Percentiles rank a stretch among this genome's conserved stretches.
phyloP scores from a whole-genome alignment of 2,888 invertebrate species.

The Melipona bicolor region DNA sequence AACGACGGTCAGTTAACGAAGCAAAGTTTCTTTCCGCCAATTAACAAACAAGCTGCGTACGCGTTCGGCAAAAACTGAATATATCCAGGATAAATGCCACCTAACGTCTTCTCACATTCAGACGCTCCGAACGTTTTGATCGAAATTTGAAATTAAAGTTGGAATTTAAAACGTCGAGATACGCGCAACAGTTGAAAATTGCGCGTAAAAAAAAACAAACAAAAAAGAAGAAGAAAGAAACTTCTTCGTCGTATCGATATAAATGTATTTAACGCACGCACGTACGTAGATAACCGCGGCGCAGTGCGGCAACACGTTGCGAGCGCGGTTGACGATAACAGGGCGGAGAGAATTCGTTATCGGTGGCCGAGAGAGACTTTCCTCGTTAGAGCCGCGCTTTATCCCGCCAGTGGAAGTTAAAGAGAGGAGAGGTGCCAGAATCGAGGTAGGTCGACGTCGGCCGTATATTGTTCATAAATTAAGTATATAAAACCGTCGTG shows the following conservation, averaged over 20 bases:
- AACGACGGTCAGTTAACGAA: not conserved
- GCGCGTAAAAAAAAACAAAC: too few species aligned
- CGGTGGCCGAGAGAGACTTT: slow-evolving; percentile 37
- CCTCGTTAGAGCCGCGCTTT: not conserved
- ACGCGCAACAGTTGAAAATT: too few species aligned
- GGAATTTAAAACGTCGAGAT: too few species aligned
- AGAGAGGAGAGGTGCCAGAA: slow-evolving; percentile 73
- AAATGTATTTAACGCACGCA: not conserved
- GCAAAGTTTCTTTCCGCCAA: too few species aligned
- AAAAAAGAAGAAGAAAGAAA: too few species aligned
- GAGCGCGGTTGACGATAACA: slow-evolving; percentile 58
- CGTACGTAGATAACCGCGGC: slow-evolving; percentile 54
- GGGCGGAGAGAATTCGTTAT: slow-evolving; percentile 59
- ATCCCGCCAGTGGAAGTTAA: slow-evolving; percentile 25
- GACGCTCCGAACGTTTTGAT: too few species aligned
- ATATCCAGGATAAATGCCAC: not conserved
- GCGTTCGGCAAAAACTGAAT: not conserved
- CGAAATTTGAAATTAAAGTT: too few species aligned
- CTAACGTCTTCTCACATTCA: too few species aligned
- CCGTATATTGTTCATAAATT: slow-evolving; percentile 81
- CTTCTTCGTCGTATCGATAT: too few species aligned
- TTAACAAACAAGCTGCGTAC: too few species aligned
- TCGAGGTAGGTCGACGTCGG: slow-evolving; percentile 71
- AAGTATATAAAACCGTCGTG: slow-evolving; percentile 80
- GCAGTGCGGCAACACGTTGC: slow-evolving; percentile 39